phyloP scores from a whole-genome alignment of 2,888 invertebrate genomes.

The Apamea monoglypha region DNA sequence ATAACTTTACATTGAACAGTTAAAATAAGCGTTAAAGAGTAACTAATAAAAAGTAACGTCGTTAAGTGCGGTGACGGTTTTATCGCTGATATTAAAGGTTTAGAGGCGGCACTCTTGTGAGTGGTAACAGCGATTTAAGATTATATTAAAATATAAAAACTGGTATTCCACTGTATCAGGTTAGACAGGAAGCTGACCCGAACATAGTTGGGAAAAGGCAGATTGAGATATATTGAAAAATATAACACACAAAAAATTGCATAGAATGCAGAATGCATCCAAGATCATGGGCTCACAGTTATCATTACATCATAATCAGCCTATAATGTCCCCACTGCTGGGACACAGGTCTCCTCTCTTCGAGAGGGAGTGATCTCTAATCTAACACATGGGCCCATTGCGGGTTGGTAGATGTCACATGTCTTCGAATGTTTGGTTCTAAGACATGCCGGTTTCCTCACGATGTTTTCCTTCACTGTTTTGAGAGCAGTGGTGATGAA shows the following conservation, averaged over 20 bases:
- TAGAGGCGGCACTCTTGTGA: background rate
- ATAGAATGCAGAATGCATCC: background rate
- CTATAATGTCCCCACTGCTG: too few species aligned
- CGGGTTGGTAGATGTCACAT: too few species aligned
- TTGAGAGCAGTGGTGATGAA: too few species aligned
- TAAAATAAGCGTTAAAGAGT: slow-evolving; percentile 39
- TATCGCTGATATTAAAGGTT: slow-evolving; percentile 12
- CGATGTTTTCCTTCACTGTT: too few species aligned
- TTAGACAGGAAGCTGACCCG: background rate
- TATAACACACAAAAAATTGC: background rate
- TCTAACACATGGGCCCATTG: too few species aligned
- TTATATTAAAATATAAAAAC: background rate
- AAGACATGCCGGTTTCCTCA: too few species aligned
- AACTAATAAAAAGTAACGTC: slow-evolving; percentile 43
- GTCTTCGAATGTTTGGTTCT: too few species aligned
- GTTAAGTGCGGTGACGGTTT: slow-evolving; percentile 19
- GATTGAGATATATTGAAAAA: background rate
- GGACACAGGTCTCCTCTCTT: too few species aligned
- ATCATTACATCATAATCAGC: too few species aligned
- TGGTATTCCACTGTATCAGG: background rate
- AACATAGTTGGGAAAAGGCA: background rate
- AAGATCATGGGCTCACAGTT: too few species aligned
- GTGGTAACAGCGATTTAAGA: background rate
- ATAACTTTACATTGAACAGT: slow-evolving; percentile 34
- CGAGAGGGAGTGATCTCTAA: too few species aligned